Evolutionary conservation across 2,888 invertebrate species (phyloP), one percentile per base, ranked within the genome.

Genomic region (Mythimna albipuncta): DNA sequence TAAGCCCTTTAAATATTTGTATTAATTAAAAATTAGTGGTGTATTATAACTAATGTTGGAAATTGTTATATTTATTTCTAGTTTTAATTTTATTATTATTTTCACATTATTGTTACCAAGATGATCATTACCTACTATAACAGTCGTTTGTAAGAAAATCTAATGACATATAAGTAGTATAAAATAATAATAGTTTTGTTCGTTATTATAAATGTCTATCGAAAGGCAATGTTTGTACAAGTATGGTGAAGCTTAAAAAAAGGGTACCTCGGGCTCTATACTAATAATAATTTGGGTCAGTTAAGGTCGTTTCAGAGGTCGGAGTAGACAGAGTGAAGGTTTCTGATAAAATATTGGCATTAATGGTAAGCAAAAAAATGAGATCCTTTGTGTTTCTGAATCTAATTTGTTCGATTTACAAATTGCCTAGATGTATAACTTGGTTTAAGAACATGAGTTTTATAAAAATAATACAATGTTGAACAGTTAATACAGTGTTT

Each of bases 381-480:
- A 4, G 32, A 26, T 47, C 44, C 19, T 47, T 35, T 5, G 2
- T 26, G 6, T 44, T 35, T 9, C 4, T 10, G 9, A 35, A 54
- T 6, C 4, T 38, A 26, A 1, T 58, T 58, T 19, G 16, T 47
- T 47, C 47, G 35, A 47, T 69, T 55, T 67, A 54, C 11, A 54
- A 69, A 69, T 69, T 35, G 44, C 13, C 6, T 38, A 26, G n/a
- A 11, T 13, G 10, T 32, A 50, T 58, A 58, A 70, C 26, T 16
- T 26, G 32, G 41, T 69, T 21, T 44, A 55, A 54, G 21, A 11
- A 52, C 11, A 32, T 26, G 26, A 26, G 26, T 26, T 26, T 26
- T 26, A 26, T 26, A 26, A 26, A 26, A 26, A 26, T 26, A 26
- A 26, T 26, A 26, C 26, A n/a, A n/a, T n/a, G n/a, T n/a, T n/a